These are phyloP conservation scores for Kuschelorhynchus macadamiae DNA, from an alignment of 2,888 invertebrate species.

Conservation along the genomic window DNA sequence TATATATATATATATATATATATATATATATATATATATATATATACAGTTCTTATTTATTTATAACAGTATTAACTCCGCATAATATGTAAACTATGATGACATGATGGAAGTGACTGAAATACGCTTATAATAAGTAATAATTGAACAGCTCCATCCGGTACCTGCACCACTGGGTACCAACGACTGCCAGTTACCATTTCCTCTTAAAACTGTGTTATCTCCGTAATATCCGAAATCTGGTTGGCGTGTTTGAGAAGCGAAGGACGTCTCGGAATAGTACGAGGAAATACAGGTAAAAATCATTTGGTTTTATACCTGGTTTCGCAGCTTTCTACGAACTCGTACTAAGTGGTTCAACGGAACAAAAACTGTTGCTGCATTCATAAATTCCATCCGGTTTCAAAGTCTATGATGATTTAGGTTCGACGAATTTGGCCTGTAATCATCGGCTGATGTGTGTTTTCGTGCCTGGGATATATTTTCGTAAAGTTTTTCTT, in stretches of 20 bases:
- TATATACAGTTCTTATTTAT: too few relatives aligned
- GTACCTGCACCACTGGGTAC: slow-evolving; percentile 13
- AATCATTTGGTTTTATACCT: slow-evolving; percentile 36
- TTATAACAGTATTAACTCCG: too few relatives aligned
- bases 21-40: too few relatives aligned
- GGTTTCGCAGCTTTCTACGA: slow-evolving; percentile 44
- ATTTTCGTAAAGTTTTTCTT: too few relatives aligned
- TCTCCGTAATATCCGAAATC: slow-evolving; percentile 34
- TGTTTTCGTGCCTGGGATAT: neutral
- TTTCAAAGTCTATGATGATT: slow-evolving; percentile 5
- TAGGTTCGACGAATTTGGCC: neutral
- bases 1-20: too few relatives aligned
- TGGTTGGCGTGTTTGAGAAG: slow-evolving; percentile 36
- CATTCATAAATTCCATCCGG: slow-evolving; percentile 34
- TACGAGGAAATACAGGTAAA: slow-evolving; percentile 44
- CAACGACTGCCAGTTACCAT: slow-evolving; percentile 22
- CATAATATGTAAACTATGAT: too few relatives aligned
- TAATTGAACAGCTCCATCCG: too few relatives aligned
- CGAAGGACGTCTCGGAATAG: slow-evolving; percentile 44
- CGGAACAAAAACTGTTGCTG: slow-evolving; percentile 29
- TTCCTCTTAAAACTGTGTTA: slow-evolving; percentile 8
- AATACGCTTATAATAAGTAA: too few relatives aligned
- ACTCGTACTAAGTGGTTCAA: slow-evolving; percentile 40
- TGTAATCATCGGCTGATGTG: too few relatives aligned
- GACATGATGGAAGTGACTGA: too few relatives aligned